Evolutionary conservation across 2,888 invertebrate genomes (phyloP).

Genomic region (Hirudinaria manillensis): DNA sequence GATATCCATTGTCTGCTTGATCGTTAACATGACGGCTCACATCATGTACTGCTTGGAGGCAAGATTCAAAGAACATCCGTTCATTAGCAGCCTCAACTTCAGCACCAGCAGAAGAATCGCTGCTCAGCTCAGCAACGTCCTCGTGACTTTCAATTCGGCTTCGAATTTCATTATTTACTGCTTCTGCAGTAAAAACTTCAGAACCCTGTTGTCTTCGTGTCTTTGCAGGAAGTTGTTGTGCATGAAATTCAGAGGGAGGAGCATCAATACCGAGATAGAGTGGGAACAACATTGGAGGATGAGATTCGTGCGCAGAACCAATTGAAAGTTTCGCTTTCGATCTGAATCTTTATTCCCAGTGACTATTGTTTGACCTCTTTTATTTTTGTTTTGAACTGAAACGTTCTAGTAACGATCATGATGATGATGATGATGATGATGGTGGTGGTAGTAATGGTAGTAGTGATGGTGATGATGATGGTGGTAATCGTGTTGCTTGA

Average conservation of each 20-base stretch:
- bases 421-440: not conserved
- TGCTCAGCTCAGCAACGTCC: conserved; percentile 37
- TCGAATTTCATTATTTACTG: conserved; percentile 41
- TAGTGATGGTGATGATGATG: conserved; percentile 2
- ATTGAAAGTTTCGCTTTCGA: not conserved
- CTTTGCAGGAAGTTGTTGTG: conserved; percentile 16
- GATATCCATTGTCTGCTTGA: conserved; percentile 35
- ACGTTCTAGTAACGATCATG: not conserved
- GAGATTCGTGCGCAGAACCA: not conserved
- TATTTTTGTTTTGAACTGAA: no score
- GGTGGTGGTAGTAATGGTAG: not conserved
- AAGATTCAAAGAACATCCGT: not conserved
- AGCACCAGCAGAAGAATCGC: conserved; percentile 26
- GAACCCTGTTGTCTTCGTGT: conserved; percentile 25
- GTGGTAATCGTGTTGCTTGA: not conserved
- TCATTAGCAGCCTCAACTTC: conserved; percentile 23
- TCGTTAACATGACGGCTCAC: conserved; percentile 36
- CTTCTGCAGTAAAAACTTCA: conserved; percentile 37
- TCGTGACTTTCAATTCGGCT: conserved; percentile 38
- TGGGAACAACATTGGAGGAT: conserved; percentile 13
- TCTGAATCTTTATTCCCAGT: no score
- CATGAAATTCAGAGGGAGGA: not conserved
- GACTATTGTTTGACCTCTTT: no score
- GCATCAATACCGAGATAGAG: not conserved
- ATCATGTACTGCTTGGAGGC: conserved; percentile 35